Percentiles rank a stretch among this genome's conserved stretches.
These are phyloP conservation scores for Paragorgia papillata DNA, from an alignment of 92 coral and sea anemone species.

Conservation along the genomic window DNA sequence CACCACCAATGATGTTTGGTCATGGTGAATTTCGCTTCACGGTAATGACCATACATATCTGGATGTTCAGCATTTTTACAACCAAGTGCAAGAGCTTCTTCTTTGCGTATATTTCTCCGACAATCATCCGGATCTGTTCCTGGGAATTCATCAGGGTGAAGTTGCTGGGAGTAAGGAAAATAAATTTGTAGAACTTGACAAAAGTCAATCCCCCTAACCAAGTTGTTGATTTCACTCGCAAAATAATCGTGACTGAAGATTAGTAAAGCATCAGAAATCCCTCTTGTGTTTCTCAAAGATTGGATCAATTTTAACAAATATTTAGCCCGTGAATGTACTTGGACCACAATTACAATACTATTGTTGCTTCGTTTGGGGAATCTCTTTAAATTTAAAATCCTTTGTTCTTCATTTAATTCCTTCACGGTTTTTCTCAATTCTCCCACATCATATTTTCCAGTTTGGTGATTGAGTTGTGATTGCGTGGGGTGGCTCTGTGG, in stretches of 20 bases:
- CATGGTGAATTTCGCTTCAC: slow-evolving; percentile 90
- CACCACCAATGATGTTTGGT: slow-evolving; percentile 99
- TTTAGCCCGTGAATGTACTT: slow-evolving; percentile 82
- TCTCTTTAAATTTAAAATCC: slow-evolving; percentile 59
- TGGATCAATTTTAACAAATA: slow-evolving; percentile 77
- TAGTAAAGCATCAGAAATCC: slow-evolving; percentile 74
- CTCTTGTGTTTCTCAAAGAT: slow-evolving; percentile 69
- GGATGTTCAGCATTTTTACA: slow-evolving; percentile 93
- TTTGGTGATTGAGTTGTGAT: background rate
- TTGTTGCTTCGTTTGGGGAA: slow-evolving; percentile 59
- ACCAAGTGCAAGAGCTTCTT: slow-evolving; percentile 62
- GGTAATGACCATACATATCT: slow-evolving; percentile 93
- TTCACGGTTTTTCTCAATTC: slow-evolving; percentile 61
- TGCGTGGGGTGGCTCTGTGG: too few species aligned
- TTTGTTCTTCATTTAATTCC: slow-evolving; percentile 53
- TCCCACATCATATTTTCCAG: slow-evolving; percentile 40
- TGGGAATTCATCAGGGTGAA: slow-evolving; percentile 88
- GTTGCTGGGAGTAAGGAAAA: slow-evolving; percentile 86
- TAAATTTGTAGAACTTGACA: slow-evolving; percentile 93
- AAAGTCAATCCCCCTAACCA: slow-evolving; percentile 75
- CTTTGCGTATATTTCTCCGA: slow-evolving; percentile 71
- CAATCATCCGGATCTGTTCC: slow-evolving; percentile 95
- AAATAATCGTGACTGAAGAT: slow-evolving; percentile 85
- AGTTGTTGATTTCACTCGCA: slow-evolving; percentile 68
- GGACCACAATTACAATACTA: slow-evolving; percentile 79